Evolutionary conservation across 2,113 vertebrate genomes (phyloP), one percentile per base, ranked within the genome.

Genomic region (Coptodon bakossiorum): DNA sequence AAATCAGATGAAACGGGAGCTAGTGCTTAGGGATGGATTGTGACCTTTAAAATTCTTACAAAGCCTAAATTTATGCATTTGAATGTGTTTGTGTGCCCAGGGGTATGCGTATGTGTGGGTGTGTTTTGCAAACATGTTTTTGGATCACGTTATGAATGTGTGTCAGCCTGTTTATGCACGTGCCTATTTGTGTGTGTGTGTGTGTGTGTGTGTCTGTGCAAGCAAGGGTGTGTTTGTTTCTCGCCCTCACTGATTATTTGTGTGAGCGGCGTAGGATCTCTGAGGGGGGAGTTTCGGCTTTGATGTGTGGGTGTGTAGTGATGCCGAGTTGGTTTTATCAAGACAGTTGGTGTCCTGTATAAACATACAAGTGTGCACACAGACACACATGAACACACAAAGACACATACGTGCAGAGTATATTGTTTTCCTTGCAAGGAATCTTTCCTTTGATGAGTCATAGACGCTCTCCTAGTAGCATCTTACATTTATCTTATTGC

Each of bases 251-350:
- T 29, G 0, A 27, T 81, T 24, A 34, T 73, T 45, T 45, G 22
- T 27, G 17, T 82, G 79, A 10, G 31, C 2, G 9, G 34, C 34
- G 45, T 83, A 17, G 83, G 43, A 6, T 89, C 80, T 92, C 90
- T 5, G 40, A 45, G 73, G 73, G 85, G 83, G 68, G 22, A 61
- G 50, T 19, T 63, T 61, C 7, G 48, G 80, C 84, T 94, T 90
- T 90, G 78, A 92, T 88, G 86, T 91, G 85, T 90, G 89, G 71
- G 63, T 63, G 80, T 85, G 88, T 80, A 66, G 16, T 24, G 85
- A 84, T 90, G 88, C 78, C 54, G 84, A 84, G 66, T 83, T 59
- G 68, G 81, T 89, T 87, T 86, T 54, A 86, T 84, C 80, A 56
- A 92, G 88, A 88, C 80, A 83, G 86, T 31, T 24, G 40, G 82